Conservation (phyloP, 2,797 vertebrate genomes). For the Sciurus carolinensis region DNA sequence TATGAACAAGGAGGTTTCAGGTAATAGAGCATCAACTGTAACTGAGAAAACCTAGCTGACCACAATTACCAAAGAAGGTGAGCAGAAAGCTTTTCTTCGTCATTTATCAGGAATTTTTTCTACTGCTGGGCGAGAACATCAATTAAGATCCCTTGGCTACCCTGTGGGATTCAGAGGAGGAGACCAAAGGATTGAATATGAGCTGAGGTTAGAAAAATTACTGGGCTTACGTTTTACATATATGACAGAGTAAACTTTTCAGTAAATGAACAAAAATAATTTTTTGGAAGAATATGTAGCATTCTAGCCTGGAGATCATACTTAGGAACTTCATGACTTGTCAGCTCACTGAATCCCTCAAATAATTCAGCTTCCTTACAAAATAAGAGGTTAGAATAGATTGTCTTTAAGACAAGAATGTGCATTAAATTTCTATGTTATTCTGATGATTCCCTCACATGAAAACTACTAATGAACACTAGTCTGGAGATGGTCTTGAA, state of each 20-base stretch:
- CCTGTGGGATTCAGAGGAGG: not conserved
- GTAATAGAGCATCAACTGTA: not conserved
- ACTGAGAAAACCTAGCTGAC: constrained; percentile 35
- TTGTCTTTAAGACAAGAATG: not conserved
- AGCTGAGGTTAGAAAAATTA: not conserved
- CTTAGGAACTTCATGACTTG: not conserved
- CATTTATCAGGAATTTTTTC: not conserved
- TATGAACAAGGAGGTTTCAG: constrained; percentile 19
- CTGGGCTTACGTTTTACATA: not conserved
- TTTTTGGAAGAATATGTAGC: not conserved
- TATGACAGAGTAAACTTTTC: not conserved
- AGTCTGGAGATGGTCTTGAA: not conserved
- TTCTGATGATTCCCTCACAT: not conserved
- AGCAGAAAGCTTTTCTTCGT: not conserved
- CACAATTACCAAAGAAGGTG: not conserved
- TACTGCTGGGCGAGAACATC: not conserved
- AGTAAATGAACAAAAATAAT: not conserved
- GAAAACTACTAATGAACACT: not conserved
- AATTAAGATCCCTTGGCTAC: not conserved
- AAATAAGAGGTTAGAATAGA: not conserved
- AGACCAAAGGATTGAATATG: not conserved
- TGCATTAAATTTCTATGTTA: not conserved
- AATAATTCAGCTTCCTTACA: not conserved
- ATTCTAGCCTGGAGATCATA: too few relatives aligned
- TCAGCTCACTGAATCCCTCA: not conserved